Evolutionary conservation across 1,140 invertebrate species (phyloP).

Genomic region (Trichonephila clavata): DNA sequence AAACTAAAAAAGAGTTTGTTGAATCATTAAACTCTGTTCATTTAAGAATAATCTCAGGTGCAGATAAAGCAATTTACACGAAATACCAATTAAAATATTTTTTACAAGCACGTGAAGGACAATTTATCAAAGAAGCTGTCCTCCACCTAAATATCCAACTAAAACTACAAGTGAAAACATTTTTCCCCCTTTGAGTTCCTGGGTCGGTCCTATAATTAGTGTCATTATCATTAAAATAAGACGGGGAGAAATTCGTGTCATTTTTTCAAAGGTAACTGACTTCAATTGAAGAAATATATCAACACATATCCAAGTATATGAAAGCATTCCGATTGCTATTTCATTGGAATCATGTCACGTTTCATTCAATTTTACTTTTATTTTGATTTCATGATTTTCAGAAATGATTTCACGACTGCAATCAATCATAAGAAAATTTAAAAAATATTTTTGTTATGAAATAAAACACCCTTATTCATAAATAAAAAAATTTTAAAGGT

Average conservation of each 20-base stretch:
- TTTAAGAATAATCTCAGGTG: too few relatives aligned
- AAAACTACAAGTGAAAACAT: neutral
- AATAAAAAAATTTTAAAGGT: too few relatives aligned
- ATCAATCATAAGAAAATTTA: too few relatives aligned
- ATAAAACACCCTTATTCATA: too few relatives aligned
- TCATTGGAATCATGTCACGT: conserved; percentile 1
- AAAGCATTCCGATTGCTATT: neutral
- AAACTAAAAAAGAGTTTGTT: too few relatives aligned
- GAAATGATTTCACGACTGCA: too few relatives aligned
- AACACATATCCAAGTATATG: neutral
- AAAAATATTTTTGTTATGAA: too few relatives aligned
- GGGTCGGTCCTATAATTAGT: neutral
- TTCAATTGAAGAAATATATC: neutral
- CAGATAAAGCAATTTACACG: too few relatives aligned
- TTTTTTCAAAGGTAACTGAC: neutral
- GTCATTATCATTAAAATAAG: conserved; percentile 14
- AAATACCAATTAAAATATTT: neutral
- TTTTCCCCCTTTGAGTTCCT: neutral
- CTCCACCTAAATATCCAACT: neutral
- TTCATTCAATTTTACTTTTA: neutral
- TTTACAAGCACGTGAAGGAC: neutral
- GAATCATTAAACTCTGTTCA: too few relatives aligned
- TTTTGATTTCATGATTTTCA: too few relatives aligned
- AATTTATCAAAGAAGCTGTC: neutral
- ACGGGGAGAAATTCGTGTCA: neutral